Evolutionary conservation across 1,140 invertebrate species (phyloP).

Genomic region (Holcopasites calliopsidis): DNA sequence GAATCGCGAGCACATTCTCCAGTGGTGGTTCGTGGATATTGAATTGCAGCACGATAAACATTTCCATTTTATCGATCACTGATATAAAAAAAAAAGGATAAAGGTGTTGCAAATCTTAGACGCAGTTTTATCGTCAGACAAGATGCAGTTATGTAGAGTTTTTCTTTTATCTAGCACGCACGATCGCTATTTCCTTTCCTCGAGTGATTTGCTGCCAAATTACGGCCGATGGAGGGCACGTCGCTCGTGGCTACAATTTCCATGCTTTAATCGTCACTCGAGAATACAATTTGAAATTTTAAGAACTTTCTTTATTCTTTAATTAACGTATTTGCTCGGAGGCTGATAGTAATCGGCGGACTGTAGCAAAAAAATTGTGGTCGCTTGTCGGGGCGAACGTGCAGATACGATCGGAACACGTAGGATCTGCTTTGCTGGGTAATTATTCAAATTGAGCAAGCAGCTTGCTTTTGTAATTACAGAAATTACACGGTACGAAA

Average conservation of each 20-base stretch:
- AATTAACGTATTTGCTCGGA: slow-evolving; percentile 28
- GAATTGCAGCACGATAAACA: background rate
- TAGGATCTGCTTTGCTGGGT: background rate
- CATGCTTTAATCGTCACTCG: background rate
- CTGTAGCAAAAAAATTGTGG: slow-evolving; percentile 5
- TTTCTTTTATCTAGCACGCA: slow-evolving; percentile 33
- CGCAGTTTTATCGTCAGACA: background rate
- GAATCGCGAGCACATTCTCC: slow-evolving; percentile 4
- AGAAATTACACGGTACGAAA: background rate
- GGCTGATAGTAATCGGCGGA: slow-evolving; percentile 12
- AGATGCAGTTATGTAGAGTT: background rate
- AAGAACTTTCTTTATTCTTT: background rate
- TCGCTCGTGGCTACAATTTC: slow-evolving; percentile 17
- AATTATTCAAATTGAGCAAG: slow-evolving; percentile 28
- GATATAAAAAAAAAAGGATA: background rate
- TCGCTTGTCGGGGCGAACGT: background rate
- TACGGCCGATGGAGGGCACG: slow-evolving; percentile 7
- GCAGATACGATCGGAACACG: slow-evolving; percentile 36
- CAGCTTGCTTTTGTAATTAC: slow-evolving; percentile 7
- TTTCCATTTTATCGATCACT: background rate
- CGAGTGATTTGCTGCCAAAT: slow-evolving; percentile 37
- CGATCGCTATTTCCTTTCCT: slow-evolving; percentile 33
- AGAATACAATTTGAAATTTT: too few relatives aligned
- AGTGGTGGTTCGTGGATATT: background rate
- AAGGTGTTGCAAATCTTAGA: background rate